Base-by-base conservation (phyloP, 1,140 invertebrate genomes). In the Eupeodes corollae region DNA sequence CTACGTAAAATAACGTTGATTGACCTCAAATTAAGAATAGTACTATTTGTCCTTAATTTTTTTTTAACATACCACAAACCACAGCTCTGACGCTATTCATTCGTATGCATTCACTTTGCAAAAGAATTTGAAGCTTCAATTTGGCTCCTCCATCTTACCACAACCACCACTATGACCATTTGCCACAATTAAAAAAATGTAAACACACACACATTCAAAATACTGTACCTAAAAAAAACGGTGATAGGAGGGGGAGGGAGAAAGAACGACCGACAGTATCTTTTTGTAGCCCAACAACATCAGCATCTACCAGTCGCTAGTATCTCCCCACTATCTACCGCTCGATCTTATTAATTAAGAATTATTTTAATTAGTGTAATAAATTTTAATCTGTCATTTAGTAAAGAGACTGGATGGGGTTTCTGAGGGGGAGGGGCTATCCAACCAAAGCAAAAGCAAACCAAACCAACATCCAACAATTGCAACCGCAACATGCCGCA, bases 361-460 rank as follows among this genome's bases (percentile, higher is more conserved):
- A 65, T 65, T 65, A 65, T 65, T 65, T 65, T 65, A 65, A 65
- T 65, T 65, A 65, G 58, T 52, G 58, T 56, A 62, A 65, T 65
- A 65, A 65, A 65, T 65, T 59, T 62, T 50, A 47, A 54, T 54
- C 48, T 47, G 51, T 40, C 51, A 46, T 14, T 33, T 49, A 44
- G 26, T 37, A 32, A 18, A 34, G 10, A 19, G 32, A 10, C 15
- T 30, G 10, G 13, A 14, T n/a, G n/a, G n/a, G n/a, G n/a, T n/a
- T n/a, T n/a, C n/a, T n/a, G n/a, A n/a, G n/a, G n/a, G n/a, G n/a
- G n/a, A n/a, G n/a, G n/a, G 16, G 11, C 3, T 16, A 41, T 3
- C 16, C 12, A 41, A 37, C 13, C 13, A 16, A 37, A 16, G 3
- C 13, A 11, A 37, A 37, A 37, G 33, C 9, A 34, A 34, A 34